Conservation (phyloP, 2,797 vertebrate genomes). For the Clarias fuscus region DNA sequence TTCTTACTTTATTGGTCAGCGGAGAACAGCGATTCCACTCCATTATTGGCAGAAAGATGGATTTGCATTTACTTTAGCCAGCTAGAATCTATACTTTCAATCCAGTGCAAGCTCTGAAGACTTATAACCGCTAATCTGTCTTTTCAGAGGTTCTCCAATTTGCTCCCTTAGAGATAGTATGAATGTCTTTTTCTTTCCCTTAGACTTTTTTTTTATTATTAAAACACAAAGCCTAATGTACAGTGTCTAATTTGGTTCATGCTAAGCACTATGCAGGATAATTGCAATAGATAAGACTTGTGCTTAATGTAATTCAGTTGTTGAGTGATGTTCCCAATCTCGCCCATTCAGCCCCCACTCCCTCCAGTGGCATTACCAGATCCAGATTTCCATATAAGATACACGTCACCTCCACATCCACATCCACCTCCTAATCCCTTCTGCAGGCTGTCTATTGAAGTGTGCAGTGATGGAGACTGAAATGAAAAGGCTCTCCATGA, state of each 20-base stretch:
- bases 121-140: neutral
- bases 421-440: constrained; percentile 24
- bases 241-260: neutral
- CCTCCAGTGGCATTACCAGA: constrained; percentile 23
- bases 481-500: constrained; percentile 37
- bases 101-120: neutral
- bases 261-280: constrained; percentile 21
- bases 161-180: neutral
- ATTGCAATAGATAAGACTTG: constrained; percentile 38
- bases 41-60: constrained; percentile 26
- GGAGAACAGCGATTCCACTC: constrained; percentile 1
- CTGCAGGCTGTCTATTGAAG: constrained; percentile 4
- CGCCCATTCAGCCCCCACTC: neutral
- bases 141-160: neutral
- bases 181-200: neutral
- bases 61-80: constrained; percentile 23
- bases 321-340: constrained; percentile 21
- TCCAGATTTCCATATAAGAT: constrained; percentile 21
- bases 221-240: neutral
- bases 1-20: constrained; percentile 5
- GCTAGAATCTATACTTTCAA: neutral
- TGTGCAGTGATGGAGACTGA: constrained; percentile 5
- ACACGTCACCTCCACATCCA: neutral
- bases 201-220: neutral
- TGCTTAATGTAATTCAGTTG: constrained; percentile 42